These are phyloP conservation scores for Drosophila albomicans DNA, from an alignment of 1,140 invertebrate species.

Conservation along the genomic window DNA sequence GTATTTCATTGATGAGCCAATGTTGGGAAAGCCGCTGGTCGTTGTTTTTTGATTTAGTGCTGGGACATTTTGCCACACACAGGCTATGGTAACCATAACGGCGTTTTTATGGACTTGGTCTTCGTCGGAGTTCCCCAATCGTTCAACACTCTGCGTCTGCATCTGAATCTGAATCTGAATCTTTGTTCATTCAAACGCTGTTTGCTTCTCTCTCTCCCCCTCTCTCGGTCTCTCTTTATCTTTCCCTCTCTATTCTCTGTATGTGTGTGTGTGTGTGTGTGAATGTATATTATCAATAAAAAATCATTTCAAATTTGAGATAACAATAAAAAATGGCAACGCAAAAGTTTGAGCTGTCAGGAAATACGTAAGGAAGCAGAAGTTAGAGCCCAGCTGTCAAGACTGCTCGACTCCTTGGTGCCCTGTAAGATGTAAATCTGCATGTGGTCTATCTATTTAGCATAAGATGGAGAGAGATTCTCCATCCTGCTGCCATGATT, in stretches of 20 bases:
- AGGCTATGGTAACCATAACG: constrained; percentile 42
- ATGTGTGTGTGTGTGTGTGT: not conserved
- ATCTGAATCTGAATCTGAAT: no score
- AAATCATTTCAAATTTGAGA: constrained; percentile 75
- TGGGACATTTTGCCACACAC: constrained; percentile 30
- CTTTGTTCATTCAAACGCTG: constrained; percentile 5
- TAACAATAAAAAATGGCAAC: constrained; percentile 68
- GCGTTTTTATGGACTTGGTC: constrained; percentile 58
- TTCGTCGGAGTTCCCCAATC: not conserved
- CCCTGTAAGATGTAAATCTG: constrained; percentile 14
- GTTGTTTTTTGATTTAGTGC: constrained; percentile 68
- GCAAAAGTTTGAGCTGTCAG: constrained; percentile 39
- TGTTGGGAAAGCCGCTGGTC: constrained; percentile 40
- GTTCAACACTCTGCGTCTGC: no score
- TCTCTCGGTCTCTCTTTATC: not conserved
- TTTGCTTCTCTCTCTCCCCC: not conserved
- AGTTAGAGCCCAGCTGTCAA: not conserved
- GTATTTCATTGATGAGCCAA: not conserved
- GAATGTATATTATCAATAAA: constrained; percentile 60
- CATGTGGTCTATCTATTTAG: not conserved
- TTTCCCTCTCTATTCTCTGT: not conserved
- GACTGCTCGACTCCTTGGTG: constrained; percentile 5
- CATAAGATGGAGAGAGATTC: no score
- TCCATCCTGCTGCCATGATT: no score
- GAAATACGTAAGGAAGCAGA: constrained; percentile 22